Evolutionary conservation across 2,113 vertebrate species (phyloP).

Genomic region (Pipra filicauda): DNA sequence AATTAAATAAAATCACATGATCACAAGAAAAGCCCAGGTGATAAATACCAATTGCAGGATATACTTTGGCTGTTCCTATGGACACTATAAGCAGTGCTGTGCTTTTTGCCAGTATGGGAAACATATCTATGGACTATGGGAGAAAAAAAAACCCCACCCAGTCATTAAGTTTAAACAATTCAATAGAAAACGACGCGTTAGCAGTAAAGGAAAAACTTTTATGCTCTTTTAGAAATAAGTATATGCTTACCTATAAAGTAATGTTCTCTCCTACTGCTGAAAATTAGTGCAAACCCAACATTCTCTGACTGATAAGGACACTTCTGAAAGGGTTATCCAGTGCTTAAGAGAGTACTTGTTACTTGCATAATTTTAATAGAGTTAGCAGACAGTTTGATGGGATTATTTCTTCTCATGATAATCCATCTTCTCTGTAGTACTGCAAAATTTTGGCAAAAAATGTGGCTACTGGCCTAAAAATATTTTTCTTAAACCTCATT

Average conservation of each 20-base stretch:
- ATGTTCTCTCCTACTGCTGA: background rate
- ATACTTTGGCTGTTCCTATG: background rate
- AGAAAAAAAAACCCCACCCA: background rate
- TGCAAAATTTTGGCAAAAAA: slow-evolving; percentile 26
- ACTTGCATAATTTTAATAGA: slow-evolving; percentile 54
- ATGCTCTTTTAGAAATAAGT: background rate
- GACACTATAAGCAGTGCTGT: background rate
- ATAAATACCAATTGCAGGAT: background rate
- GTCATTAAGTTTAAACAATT: background rate
- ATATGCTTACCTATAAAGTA: background rate
- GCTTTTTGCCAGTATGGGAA: background rate
- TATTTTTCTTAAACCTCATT: slow-evolving; percentile 4
- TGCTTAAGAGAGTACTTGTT: slow-evolving; percentile 19
- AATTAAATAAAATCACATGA: background rate
- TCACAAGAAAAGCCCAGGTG: background rate
- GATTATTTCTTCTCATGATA: slow-evolving; percentile 47
- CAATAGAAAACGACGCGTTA: background rate
- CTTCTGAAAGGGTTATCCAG: background rate
- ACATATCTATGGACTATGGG: background rate
- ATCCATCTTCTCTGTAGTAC: slow-evolving; percentile 44
- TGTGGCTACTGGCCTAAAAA: background rate
- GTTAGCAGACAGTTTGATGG: slow-evolving; percentile 57
- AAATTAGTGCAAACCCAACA: background rate
- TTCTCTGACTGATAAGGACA: background rate
- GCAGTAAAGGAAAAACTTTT: background rate